Conservation (phyloP, 2,888 invertebrate genomes). For the Apodemia hepburni region DNA sequence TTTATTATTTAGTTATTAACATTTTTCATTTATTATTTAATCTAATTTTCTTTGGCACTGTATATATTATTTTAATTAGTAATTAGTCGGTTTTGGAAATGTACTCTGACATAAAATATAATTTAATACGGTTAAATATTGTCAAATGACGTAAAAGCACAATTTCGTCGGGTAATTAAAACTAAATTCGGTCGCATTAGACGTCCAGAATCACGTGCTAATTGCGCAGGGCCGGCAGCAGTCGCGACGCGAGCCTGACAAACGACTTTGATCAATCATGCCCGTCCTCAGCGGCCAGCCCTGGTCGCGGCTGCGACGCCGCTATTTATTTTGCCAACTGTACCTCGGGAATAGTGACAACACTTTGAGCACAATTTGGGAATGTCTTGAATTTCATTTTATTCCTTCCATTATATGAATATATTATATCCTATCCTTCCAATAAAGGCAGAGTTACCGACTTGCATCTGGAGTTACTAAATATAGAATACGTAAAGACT, state of each 20-base stretch:
- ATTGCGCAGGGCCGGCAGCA: conserved; percentile 32
- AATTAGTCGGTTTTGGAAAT: background rate
- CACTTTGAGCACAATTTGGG: conserved; percentile 7
- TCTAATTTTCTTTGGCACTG: background rate
- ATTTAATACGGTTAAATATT: background rate
- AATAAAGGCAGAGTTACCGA: too few species aligned
- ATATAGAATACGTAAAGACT: too few species aligned
- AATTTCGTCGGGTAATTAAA: conserved; percentile 51
- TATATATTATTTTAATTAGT: background rate
- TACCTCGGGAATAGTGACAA: conserved; percentile 43
- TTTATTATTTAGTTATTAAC: too few species aligned
- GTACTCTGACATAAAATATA: conserved; percentile 1
- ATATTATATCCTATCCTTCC: too few species aligned
- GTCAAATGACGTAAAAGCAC: background rate
- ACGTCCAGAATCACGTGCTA: conserved; percentile 38
- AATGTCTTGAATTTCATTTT: background rate
- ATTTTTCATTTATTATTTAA: too few species aligned
- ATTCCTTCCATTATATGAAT: too few species aligned
- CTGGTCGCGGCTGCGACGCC: conserved; percentile 53
- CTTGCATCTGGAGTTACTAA: too few species aligned
- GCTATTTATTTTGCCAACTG: conserved; percentile 57
- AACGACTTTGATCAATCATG: conserved; percentile 68
- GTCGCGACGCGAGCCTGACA: conserved; percentile 64
- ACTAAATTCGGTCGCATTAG: conserved; percentile 52
- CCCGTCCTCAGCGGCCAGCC: conserved; percentile 64